These are phyloP conservation scores for Gallinago media DNA, from an alignment of 2,113 vertebrate genomes.

Conservation along the genomic window DNA sequence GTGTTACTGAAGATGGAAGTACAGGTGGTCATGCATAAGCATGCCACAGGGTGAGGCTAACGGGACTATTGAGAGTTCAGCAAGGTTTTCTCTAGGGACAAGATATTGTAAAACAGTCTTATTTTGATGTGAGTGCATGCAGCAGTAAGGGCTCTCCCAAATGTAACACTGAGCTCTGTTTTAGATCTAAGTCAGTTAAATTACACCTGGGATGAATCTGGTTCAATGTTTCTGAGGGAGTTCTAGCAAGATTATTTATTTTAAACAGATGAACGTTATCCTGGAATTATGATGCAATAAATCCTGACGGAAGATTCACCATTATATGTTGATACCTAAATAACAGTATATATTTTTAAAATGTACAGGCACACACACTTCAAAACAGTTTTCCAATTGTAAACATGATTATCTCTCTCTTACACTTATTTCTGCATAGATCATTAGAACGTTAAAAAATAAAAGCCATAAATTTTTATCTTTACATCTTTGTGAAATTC, in stretches of 20 bases:
- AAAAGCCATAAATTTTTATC: neutral
- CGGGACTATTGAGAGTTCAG: neutral
- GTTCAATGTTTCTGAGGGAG: neutral
- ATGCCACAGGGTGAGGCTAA: neutral
- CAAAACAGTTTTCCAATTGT: neutral
- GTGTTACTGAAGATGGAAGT: neutral
- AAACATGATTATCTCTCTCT: neutral
- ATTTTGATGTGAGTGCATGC: neutral
- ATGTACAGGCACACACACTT: neutral
- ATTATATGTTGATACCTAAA: neutral
- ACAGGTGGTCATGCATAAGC: neutral
- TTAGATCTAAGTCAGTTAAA: neutral
- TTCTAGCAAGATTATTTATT: neutral
- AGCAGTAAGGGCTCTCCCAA: neutral
- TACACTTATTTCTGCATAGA: neutral
- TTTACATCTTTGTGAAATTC: neutral
- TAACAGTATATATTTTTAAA: neutral
- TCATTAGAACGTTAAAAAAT: neutral
- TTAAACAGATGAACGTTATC: neutral
- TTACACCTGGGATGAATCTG: neutral
- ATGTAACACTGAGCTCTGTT: neutral
- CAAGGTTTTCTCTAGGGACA: neutral
- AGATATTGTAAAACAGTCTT: neutral
- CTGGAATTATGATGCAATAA: neutral
- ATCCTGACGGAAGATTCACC: neutral